A percentile compares a stretch with the other conserved stretches of the same genome.
Evolutionary conservation across 30 jellyfish, hydroid and myxozoan genomes (phyloP).

Genomic region (Turritopsis rubra): DNA sequence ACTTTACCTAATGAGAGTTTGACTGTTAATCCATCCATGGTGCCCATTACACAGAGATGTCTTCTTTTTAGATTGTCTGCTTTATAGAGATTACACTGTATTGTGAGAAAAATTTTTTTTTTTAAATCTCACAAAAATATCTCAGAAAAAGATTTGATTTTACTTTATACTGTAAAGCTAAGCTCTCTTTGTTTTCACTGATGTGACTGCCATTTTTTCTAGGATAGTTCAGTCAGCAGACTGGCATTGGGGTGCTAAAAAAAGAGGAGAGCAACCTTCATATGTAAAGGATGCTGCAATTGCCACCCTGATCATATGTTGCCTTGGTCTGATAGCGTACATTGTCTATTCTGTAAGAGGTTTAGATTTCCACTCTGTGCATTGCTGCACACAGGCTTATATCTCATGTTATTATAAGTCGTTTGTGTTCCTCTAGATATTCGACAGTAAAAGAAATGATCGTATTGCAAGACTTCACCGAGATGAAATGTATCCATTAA

Average conservation of each 20-base stretch:
- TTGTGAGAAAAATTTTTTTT: too few relatives aligned
- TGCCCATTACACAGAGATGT: too few relatives aligned
- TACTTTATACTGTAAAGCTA: too few relatives aligned
- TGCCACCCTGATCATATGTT: slow-evolving; percentile 65
- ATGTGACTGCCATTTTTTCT: neutral
- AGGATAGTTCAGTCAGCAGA: slow-evolving; percentile 76
- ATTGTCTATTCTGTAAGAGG: slow-evolving; percentile 36
- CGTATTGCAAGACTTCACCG: slow-evolving; percentile 55
- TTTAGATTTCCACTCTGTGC: neutral
- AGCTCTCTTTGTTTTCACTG: too few relatives aligned
- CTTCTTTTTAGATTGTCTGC: too few relatives aligned
- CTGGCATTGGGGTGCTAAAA: slow-evolving; percentile 72
- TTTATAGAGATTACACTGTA: too few relatives aligned
- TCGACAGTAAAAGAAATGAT: slow-evolving; percentile 60
- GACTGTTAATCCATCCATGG: too few relatives aligned
- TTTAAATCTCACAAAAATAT: too few relatives aligned
- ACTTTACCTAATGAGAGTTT: too few relatives aligned
- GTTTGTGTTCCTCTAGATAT: slow-evolving; percentile 34
- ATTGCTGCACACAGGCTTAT: neutral
- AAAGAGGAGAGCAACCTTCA: slow-evolving; percentile 45
- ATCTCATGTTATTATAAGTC: neutral
- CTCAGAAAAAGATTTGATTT: too few relatives aligned
- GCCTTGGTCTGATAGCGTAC: slow-evolving; percentile 37
- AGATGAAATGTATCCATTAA: slow-evolving; percentile 44
- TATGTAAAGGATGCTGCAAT: slow-evolving; percentile 61